Evolutionary conservation across 1,140 invertebrate species (phyloP).

Genomic region (Penaeus japonicus): DNA sequence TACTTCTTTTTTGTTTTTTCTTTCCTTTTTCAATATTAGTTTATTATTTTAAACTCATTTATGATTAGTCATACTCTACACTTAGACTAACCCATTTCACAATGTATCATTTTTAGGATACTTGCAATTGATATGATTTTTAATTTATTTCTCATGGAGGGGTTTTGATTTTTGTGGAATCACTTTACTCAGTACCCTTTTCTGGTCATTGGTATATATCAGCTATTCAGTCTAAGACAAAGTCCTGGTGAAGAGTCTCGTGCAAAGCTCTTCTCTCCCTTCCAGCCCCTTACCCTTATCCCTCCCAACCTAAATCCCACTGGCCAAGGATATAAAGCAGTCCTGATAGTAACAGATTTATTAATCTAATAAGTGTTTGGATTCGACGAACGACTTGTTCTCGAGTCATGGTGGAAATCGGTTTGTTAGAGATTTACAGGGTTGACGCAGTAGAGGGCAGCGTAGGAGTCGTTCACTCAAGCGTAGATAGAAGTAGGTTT

Average conservation of each 20-base stretch:
- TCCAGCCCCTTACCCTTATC: background rate
- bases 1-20: background rate
- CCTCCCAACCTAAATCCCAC: too few relatives aligned
- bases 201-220: background rate
- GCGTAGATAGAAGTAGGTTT: constrained; percentile 32
- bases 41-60: background rate
- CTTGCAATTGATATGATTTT: background rate
- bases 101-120: background rate
- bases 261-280: background rate
- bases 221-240: constrained; percentile 9
- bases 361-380: background rate
- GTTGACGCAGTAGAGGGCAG: constrained; percentile 36
- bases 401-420: constrained; percentile 3
- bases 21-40: background rate
- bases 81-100: constrained; percentile 28
- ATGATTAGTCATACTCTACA: background rate
- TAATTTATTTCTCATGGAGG: background rate
- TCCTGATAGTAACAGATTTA: background rate
- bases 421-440: constrained; percentile 27
- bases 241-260: background rate
- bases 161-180: constrained; percentile 22
- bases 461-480: constrained; percentile 35
- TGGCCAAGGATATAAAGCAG: background rate
- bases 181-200: background rate
- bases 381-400: background rate